These are phyloP conservation scores for Orchesellides sinensis DNA, from an alignment of 2,888 invertebrate genomes.

Conservation along the genomic window DNA sequence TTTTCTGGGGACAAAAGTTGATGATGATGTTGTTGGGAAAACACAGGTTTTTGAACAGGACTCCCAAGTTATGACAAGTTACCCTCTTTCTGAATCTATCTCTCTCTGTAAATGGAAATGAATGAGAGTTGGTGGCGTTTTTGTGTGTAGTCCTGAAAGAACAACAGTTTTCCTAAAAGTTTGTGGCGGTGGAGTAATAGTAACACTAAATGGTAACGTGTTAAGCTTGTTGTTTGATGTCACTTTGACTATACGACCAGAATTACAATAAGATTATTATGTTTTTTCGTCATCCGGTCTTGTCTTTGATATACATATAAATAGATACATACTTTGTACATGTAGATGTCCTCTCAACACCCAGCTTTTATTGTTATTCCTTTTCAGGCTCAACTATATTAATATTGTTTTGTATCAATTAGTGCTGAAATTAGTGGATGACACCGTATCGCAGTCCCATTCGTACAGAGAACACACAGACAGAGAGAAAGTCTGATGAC, in stretches of 20 bases:
- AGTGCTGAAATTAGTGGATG: slow-evolving; percentile 72
- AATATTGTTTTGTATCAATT: slow-evolving; percentile 75
- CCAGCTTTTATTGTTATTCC: slow-evolving; percentile 52
- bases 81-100: slow-evolving; percentile 6
- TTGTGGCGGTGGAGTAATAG: background rate
- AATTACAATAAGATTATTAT: slow-evolving; percentile 2
- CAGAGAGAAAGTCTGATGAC: slow-evolving; percentile 37
- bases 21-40: background rate
- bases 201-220: background rate
- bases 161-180: slow-evolving; percentile 3
- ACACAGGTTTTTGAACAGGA: background rate
- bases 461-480: background rate
- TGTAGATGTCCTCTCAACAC: too few species aligned
- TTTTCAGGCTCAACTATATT: slow-evolving; percentile 54
- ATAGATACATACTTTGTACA: background rate
- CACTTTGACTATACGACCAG: background rate
- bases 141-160: background rate
- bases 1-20: background rate
- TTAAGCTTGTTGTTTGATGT: background rate
- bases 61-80: slow-evolving; percentile 21
- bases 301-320: too few species aligned
- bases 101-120: slow-evolving; percentile 32
- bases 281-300: too few species aligned
- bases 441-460: slow-evolving; percentile 30
- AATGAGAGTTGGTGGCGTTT: slow-evolving; percentile 29